These are phyloP conservation scores for Malacoctenus gilli DNA, from an alignment of 2,797 vertebrate species.

Conservation along the genomic window DNA sequence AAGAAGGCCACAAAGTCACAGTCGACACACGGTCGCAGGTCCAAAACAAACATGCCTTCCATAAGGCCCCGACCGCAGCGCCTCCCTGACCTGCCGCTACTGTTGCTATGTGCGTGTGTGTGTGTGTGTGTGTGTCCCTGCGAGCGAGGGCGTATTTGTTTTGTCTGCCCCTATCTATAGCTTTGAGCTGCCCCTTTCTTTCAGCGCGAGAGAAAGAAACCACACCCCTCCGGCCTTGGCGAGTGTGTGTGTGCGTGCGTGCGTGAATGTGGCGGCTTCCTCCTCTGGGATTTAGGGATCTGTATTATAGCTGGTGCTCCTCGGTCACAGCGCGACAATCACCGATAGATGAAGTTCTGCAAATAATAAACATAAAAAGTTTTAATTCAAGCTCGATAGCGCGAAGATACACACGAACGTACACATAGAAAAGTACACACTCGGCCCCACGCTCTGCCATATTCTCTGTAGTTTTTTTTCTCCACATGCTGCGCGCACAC, in stretches of 20 bases:
- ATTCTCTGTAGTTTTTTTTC: slow-evolving; percentile 15
- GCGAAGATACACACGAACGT: background rate
- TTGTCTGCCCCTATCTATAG: slow-evolving; percentile 77
- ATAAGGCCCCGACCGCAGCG: slow-evolving; percentile 33
- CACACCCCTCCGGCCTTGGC: slow-evolving; percentile 79
- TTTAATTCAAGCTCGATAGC: background rate
- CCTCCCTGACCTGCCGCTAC: slow-evolving; percentile 55
- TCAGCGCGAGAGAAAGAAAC: slow-evolving; percentile 82
- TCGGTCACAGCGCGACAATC: slow-evolving; percentile 2
- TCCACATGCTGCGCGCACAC: slow-evolving; percentile 1
- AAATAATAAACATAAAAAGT: slow-evolving; percentile 12
- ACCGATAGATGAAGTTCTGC: slow-evolving; percentile 4
- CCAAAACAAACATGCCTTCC: slow-evolving; percentile 63
- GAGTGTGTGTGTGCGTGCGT: slow-evolving; percentile 26
- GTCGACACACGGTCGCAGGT: slow-evolving; percentile 29
- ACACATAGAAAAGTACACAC: background rate
- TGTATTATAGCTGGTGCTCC: slow-evolving; percentile 32
- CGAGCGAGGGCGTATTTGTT: slow-evolving; percentile 68
- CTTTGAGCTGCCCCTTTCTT: slow-evolving; percentile 81
- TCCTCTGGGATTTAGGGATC: slow-evolving; percentile 65
- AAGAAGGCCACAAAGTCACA: slow-evolving; percentile 48
- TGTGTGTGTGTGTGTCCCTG: slow-evolving; percentile 32
- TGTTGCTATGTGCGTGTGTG: slow-evolving; percentile 30
- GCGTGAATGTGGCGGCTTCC: slow-evolving; percentile 41
- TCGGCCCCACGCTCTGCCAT: background rate